Evolutionary conservation across 2,888 invertebrate species (phyloP).

Genomic region (Mycalesis mineus): DNA sequence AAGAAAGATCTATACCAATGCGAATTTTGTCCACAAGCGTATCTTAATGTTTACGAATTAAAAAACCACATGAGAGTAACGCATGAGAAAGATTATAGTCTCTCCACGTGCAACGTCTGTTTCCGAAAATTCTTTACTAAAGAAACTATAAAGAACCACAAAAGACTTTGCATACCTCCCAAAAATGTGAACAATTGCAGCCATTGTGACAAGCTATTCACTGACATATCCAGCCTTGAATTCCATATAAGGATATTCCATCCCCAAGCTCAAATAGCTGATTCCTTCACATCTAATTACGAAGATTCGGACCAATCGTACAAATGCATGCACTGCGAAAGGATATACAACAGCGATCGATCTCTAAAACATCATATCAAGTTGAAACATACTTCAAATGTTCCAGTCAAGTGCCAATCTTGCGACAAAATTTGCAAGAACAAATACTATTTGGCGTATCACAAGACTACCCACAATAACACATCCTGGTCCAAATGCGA

Average conservation of each 20-base stretch:
- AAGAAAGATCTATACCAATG: constrained; percentile 48
- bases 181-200: constrained; percentile 49
- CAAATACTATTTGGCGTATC: constrained; percentile 60
- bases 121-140: constrained; percentile 57
- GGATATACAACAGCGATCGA: constrained; percentile 57
- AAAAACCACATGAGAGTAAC: constrained; percentile 53
- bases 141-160: constrained; percentile 49
- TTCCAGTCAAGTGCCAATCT: constrained; percentile 47
- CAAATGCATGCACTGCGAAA: not conserved
- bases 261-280: constrained; percentile 55
- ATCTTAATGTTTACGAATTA: constrained; percentile 47
- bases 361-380: constrained; percentile 63
- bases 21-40: constrained; percentile 48
- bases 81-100: constrained; percentile 51
- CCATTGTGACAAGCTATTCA: constrained; percentile 61
- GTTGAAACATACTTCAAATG: constrained; percentile 55
- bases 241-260: constrained; percentile 62
- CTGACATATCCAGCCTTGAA: constrained; percentile 55
- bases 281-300: constrained; percentile 46
- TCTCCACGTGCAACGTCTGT: constrained; percentile 60
- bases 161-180: constrained; percentile 52
- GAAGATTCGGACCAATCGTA: constrained; percentile 33
- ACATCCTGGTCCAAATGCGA: constrained; percentile 57
- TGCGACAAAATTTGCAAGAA: constrained; percentile 60
- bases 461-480: constrained; percentile 58